Conservation (phyloP, 2,113 vertebrate species). For the Petrocephalus microphthalmus region DNA sequence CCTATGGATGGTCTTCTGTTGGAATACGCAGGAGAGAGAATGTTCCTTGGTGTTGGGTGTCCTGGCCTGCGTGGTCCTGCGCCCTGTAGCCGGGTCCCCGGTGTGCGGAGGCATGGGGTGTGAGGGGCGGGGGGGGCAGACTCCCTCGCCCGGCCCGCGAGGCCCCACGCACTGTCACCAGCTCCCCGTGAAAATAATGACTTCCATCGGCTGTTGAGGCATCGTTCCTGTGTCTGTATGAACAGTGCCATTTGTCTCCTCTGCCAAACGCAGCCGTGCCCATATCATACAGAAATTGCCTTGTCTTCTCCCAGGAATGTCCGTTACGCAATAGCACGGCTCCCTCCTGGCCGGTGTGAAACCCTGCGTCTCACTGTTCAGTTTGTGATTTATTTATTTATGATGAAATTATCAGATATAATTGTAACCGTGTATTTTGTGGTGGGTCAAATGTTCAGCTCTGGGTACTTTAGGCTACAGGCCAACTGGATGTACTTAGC, state of each 20-base stretch:
- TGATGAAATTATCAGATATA: not conserved
- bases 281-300: constrained; percentile 7
- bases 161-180: not conserved
- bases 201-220: constrained; percentile 10
- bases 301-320: constrained; percentile 8
- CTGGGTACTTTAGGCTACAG: not conserved
- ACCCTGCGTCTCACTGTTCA: not conserved
- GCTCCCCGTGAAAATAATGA: constrained; percentile 17
- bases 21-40: not conserved
- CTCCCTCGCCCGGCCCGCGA: not conserved
- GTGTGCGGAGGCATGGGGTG: not conserved
- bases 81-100: not conserved
- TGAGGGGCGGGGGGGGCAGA: not conserved
- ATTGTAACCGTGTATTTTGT: not conserved
- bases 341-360: not conserved
- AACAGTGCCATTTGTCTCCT: constrained; percentile 8
- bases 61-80: too few relatives aligned
- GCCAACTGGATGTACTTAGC: not conserved
- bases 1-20: not conserved
- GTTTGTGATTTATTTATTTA: constrained; percentile 1
- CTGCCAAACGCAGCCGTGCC: not conserved
- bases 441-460: not conserved
- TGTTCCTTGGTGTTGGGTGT: not conserved
- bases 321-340: not conserved
- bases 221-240: constrained; percentile 4